Base-by-base conservation (phyloP, 2,113 vertebrate species). In the Sinocyclocheilus anshuiensis region DNA sequence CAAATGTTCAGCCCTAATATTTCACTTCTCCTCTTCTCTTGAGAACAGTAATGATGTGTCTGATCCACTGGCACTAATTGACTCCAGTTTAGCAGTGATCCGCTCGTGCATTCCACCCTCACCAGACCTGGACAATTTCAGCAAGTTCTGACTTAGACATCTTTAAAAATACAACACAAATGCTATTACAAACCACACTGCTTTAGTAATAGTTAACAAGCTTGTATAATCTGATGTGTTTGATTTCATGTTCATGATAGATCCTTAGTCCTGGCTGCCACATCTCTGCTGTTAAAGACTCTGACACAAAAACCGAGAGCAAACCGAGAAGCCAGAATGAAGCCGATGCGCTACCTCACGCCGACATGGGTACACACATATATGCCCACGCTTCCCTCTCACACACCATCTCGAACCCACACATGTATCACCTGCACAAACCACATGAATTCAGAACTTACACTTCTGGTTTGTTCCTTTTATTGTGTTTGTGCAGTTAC, bases 31-130 rank as follows among this genome's bases (percentile, higher is more conserved):
- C 15, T 59, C 10, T 48, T 36, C 29, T 26, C 48, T 45, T 45
- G 26, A 61, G 24, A 57, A 29, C 42, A 87, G 88, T 72, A 86
- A 18, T 76, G 86, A 88, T 36, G 5, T 36, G 26, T 42, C 33
- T 16, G 89, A 89, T 69, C 89, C 86, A 1, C 71, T 89, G 15
- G 61, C 81, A 12, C 77, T 84, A 16, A 88, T 88, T 0, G 81
- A 87, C 59, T 86, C 72, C 1, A 83, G 79, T 33, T 84, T 89
- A 48, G 84, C 78, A 7, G 86, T 26, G n/a, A n/a, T n/a, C n/a
- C n/a, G n/a, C n/a, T n/a, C n/a, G n/a, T n/a, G n/a, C n/a, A n/a
- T n/a, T n/a, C 9, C 67, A 4, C 67, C 77, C 1, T 77, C 81
- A n/a, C 81, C 77, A 4, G 50, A 74, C 22, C 57, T 81, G 81